Conservation (phyloP, 2,797 vertebrate genomes). For the Pelobates cultripes region DNA sequence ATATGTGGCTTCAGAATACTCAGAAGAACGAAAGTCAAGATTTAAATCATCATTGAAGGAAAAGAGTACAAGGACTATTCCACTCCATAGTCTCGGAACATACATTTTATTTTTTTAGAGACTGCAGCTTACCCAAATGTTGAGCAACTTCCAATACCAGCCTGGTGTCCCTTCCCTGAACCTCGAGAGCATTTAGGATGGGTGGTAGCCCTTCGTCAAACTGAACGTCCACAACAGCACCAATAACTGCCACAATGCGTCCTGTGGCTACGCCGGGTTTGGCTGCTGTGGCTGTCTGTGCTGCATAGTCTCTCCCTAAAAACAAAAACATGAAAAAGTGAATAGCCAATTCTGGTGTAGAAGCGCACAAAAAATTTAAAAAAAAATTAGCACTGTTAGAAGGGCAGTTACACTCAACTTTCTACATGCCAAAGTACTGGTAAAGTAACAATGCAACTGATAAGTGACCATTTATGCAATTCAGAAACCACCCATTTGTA, state of each 20-base stretch:
- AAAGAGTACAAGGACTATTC: conserved; percentile 58
- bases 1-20: conserved; percentile 81
- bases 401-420: too few relatives aligned
- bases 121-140: conserved; percentile 80
- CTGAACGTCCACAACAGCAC: conserved; percentile 96
- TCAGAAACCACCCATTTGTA: too few relatives aligned
- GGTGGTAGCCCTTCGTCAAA: conserved; percentile 95
- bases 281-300: conserved; percentile 77
- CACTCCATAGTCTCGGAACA: too few relatives aligned
- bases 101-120: too few relatives aligned
- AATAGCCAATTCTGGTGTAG: too few relatives aligned
- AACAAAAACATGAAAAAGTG: not conserved
- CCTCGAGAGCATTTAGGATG: conserved; percentile 94
- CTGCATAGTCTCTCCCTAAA: conserved; percentile 88
- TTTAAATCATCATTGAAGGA: conserved; percentile 74
- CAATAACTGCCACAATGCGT: conserved; percentile 93
- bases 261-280: conserved; percentile 70
- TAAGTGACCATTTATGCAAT: too few relatives aligned
- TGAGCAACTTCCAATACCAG: conserved; percentile 96
- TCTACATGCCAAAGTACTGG: too few relatives aligned
- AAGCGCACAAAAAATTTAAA: too few relatives aligned
- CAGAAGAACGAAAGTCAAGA: conserved; percentile 96
- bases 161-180: conserved; percentile 85
- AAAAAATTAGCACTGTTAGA: too few relatives aligned
- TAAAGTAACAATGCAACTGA: too few relatives aligned